phyloP scores from a whole-genome alignment of 2,888 invertebrate genomes.

The Odontomyia ornata region DNA sequence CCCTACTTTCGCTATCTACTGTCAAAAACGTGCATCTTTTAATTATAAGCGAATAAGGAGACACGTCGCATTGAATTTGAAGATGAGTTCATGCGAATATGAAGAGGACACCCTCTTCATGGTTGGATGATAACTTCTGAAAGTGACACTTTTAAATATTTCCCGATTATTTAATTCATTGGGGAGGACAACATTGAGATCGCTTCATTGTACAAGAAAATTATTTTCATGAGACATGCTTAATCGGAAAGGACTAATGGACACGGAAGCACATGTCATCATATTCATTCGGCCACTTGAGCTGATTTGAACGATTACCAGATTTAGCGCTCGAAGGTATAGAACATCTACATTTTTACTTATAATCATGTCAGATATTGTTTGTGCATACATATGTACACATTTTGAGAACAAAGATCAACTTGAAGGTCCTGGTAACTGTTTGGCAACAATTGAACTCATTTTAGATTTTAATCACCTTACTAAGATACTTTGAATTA shows the following conservation, averaged over 20 bases:
- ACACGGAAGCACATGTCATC: not conserved
- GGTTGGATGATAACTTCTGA: conserved; percentile 30
- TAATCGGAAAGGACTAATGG: conserved; percentile 15
- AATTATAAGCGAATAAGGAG: conserved; percentile 46
- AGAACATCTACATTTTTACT: too few relatives aligned
- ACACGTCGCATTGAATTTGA: conserved; percentile 47
- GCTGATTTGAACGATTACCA: not conserved
- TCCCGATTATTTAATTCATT: conserved; percentile 48
- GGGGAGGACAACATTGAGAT: conserved; percentile 12
- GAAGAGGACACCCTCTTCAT: conserved; percentile 11
- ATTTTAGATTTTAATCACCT: too few relatives aligned
- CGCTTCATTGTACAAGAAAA: conserved; percentile 41
- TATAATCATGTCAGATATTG: too few relatives aligned
- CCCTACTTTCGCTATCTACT: too few relatives aligned
- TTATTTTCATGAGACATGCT: conserved; percentile 20
- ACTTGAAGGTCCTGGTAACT: too few relatives aligned
- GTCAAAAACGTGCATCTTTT: not conserved
- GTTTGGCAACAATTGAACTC: too few relatives aligned
- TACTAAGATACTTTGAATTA: too few relatives aligned
- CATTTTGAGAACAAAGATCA: too few relatives aligned
- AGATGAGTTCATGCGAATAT: conserved; percentile 44
- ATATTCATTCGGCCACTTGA: not conserved
- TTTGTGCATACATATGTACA: too few relatives aligned
- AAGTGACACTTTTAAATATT: conserved; percentile 48
- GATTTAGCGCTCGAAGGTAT: too few relatives aligned